Evolutionary conservation across 2,113 vertebrate genomes (phyloP).

Genomic region (Grammomys surdaster): DNA sequence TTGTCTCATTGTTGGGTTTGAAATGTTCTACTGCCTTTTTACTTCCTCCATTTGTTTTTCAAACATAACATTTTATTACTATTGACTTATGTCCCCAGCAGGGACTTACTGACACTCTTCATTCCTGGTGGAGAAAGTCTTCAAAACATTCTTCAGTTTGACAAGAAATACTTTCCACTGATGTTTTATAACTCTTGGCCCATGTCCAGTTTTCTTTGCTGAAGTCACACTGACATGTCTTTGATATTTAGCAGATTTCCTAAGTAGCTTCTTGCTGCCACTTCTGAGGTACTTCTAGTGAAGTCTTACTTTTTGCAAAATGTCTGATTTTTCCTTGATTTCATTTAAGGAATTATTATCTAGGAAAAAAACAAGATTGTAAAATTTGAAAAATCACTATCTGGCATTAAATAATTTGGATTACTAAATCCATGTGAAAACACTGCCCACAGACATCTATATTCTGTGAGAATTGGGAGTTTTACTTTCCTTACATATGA

Average conservation of each 20-base stretch:
- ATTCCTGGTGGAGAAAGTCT: not conserved
- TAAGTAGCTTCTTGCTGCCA: not conserved
- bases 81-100: constrained; percentile 29
- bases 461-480: not conserved
- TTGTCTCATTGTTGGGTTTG: constrained; percentile 40
- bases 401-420: constrained; percentile 8
- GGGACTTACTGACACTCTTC: constrained; percentile 41
- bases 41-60: not conserved
- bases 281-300: not conserved
- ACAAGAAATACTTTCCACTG: not conserved
- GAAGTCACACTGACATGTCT: not conserved
- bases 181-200: not conserved
- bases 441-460: not conserved
- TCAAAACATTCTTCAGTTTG: constrained; percentile 44
- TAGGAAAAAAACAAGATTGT: not conserved
- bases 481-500: not conserved
- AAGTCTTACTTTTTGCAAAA: not conserved
- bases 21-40: not conserved
- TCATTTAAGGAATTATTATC: constrained; percentile 8
- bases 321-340: constrained; percentile 7
- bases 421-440: not conserved
- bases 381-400: not conserved
- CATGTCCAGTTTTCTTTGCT: not conserved
- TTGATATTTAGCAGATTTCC: constrained; percentile 25
- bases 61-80: constrained; percentile 19